Evolutionary conservation across 2,113 vertebrate genomes (phyloP), one percentile per base, ranked within the genome.

Genomic region (Hemiscyllium ocellatum): DNA sequence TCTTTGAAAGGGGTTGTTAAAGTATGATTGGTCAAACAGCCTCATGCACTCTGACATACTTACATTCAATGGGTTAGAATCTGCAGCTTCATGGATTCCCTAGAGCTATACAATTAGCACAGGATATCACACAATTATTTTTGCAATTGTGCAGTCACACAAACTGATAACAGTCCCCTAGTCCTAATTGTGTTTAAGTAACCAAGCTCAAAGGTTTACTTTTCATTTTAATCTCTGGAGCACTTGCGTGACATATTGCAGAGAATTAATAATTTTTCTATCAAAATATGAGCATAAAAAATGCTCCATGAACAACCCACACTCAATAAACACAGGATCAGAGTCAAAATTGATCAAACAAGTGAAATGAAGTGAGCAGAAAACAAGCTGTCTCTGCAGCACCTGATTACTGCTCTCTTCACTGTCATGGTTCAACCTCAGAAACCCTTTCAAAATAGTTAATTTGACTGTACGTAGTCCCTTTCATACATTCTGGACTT

Each of bases 271-370:
- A 26, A 65, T 90, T n/a, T 90, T 61, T 83, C 2, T 47, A 22
- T 7, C 19, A 83, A 83, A 2, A 83, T 37, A 83, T 37, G 37
- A 22, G 80, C 20, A 80, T 37, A 33, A 37, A 80, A 78, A 37
- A 17, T 80, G 33, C 13, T 80, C 76, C 76, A 3, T 4, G 3
- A 80, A 37, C n/a, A 80, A 89, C 12, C 86, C 50, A 56, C 20
- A 50, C 5, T 26, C 47, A 83, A 15, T 29, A 89, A 56, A 56
- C 50, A 89, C 3, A 1, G 86, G 86, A 89, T 89, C 52, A 89
- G 86, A 56, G 47, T 12, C 86, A 50, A n/a, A 56, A 89, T 89
- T 89, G 50, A 89, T 80, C 86, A 89, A 89, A 89, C 52, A 56
- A 89, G 86, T 56, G 47, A 89, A 89, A 56, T 89, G 24, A 56